Evolutionary conservation across 2,113 vertebrate genomes (phyloP).

Genomic region (Spheniscus mendiculus): DNA sequence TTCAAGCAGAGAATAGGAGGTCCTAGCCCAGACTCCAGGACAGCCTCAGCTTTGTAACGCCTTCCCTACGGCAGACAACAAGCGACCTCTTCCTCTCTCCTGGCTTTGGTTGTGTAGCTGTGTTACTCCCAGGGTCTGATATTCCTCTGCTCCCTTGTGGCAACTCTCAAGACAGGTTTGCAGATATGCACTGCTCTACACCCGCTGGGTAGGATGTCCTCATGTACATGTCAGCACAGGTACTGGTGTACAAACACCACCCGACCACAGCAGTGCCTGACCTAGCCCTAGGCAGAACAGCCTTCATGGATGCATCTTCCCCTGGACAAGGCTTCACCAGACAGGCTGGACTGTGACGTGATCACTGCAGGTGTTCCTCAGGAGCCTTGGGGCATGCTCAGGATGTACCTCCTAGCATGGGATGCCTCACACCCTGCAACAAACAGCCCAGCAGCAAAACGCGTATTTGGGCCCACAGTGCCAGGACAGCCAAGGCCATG

Average conservation of each 20-base stretch:
- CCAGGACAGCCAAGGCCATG: background rate
- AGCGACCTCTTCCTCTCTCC: background rate
- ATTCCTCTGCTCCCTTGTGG: background rate
- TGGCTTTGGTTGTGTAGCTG: background rate
- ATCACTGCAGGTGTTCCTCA: background rate
- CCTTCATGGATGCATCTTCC: background rate
- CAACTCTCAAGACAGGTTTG: background rate
- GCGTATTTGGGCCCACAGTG: fast-evolving
- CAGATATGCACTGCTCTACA: background rate
- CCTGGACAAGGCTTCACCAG: background rate
- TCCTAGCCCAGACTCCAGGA: background rate
- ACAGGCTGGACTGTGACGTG: background rate
- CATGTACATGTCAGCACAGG: background rate
- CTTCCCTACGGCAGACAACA: background rate
- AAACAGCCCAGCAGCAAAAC: background rate
- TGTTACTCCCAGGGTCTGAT: background rate
- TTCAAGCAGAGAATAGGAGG: background rate
- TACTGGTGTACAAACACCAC: background rate
- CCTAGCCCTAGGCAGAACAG: background rate
- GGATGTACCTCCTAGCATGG: background rate
- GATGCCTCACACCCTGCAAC: background rate
- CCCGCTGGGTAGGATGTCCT: background rate
- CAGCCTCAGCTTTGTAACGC: background rate
- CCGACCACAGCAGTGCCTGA: background rate
- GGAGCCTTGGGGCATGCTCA: background rate